Conservation (phyloP, 2,113 vertebrate species). For the Dipodomys stephensi region DNA sequence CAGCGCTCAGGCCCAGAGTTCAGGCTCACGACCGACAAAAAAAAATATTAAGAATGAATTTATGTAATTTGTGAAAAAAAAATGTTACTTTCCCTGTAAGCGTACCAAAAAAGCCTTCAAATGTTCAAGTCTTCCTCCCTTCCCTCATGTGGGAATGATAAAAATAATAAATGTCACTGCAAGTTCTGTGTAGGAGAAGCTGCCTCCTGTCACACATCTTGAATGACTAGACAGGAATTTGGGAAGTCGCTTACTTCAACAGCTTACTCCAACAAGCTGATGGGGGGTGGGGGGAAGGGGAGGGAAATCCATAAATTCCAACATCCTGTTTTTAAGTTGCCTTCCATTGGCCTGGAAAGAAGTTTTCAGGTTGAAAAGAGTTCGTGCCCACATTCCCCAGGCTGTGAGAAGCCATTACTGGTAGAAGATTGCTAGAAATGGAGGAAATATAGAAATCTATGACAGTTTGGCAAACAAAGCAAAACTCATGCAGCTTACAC, state of each 20-base stretch:
- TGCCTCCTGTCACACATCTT: not conserved
- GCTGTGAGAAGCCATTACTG: conserved; percentile 43
- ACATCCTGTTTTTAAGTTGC: conserved; percentile 46
- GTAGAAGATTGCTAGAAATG: conserved; percentile 15
- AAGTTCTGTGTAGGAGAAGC: not conserved
- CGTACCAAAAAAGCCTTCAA: not conserved
- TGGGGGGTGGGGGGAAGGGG: too few relatives aligned
- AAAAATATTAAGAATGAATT: not conserved
- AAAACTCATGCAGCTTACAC: conserved; percentile 47
- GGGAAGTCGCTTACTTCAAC: not conserved
- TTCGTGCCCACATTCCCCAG: not conserved
- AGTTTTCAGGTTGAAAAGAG: not conserved
- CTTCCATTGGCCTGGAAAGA: conserved; percentile 4
- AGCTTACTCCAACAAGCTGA: not conserved
- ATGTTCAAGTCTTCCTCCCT: not conserved
- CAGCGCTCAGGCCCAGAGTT: too few relatives aligned
- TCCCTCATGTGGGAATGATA: not conserved
- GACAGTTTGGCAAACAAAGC: conserved; percentile 14
- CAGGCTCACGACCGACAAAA: too few relatives aligned
- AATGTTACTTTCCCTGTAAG: not conserved
- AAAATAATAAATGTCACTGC: conserved; percentile 41
- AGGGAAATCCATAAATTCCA: conserved; percentile 55
- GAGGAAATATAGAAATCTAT: conserved; percentile 12
- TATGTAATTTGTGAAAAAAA: conserved; percentile 16
- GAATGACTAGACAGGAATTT: not conserved